These are phyloP conservation scores for Cataglyphis albicans DNA, from an alignment of 2,888 invertebrate species.

Conservation along the genomic window DNA sequence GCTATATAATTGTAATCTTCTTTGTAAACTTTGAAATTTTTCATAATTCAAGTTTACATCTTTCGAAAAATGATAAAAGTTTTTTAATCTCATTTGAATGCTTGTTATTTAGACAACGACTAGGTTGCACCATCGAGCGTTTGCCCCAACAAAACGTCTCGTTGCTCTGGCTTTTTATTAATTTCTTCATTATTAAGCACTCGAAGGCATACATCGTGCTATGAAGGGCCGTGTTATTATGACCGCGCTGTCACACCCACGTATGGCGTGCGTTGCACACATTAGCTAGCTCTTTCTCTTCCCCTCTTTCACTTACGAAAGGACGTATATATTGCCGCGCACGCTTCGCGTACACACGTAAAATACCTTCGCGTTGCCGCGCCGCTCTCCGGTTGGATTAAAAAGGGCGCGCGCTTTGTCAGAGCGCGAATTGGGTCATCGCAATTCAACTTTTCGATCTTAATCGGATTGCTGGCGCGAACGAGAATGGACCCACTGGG, in stretches of 20 bases:
- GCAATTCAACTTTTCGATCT: conserved; percentile 57
- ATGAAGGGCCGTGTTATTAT: conserved; percentile 46
- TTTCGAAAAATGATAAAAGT: background rate
- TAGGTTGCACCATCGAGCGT: conserved; percentile 27
- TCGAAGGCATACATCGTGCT: conserved; percentile 34
- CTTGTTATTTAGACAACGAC: conserved; percentile 20
- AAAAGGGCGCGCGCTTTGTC: conserved; percentile 62
- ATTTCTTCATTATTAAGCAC: conserved; percentile 61
- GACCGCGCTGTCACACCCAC: conserved; percentile 78
- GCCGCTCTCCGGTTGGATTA: conserved; percentile 64
- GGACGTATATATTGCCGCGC: conserved; percentile 57
- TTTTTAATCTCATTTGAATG: background rate
- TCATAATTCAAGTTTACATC: background rate
- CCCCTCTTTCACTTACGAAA: conserved; percentile 57
- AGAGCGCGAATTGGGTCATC: conserved; percentile 72
- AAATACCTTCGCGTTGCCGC: conserved; percentile 64
- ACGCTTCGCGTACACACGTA: conserved; percentile 34
- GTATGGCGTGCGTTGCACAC: conserved; percentile 81
- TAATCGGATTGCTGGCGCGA: conserved; percentile 53
- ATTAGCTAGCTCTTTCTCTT: conserved; percentile 69
- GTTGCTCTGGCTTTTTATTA: conserved; percentile 66
- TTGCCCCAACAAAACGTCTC: conserved; percentile 54
- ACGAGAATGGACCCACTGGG: conserved; percentile 50
- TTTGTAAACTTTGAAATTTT: background rate
- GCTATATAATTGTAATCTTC: background rate